Percentiles rank a stretch among this genome's conserved stretches.
Conservation (phyloP, 2,797 vertebrate genomes). For the Prunella strophiata region DNA sequence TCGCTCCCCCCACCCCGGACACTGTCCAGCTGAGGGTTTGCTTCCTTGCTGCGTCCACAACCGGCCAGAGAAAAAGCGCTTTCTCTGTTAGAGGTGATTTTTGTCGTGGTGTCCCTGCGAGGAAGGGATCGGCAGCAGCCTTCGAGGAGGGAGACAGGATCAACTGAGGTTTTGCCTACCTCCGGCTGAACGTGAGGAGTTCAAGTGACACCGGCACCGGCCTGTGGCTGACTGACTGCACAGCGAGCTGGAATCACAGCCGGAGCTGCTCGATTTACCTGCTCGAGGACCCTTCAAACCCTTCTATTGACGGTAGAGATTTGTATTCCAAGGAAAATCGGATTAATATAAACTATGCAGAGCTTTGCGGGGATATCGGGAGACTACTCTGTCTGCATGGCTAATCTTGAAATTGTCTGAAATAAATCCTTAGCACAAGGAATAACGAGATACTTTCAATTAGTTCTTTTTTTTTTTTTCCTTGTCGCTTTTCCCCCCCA, state of each 20-base stretch:
- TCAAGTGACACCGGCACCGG: conserved; percentile 34
- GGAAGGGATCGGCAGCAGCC: neutral
- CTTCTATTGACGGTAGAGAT: conserved; percentile 32
- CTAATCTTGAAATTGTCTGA: conserved; percentile 62
- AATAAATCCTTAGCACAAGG: conserved; percentile 44
- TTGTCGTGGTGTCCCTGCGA: neutral
- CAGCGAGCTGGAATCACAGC: conserved; percentile 33
- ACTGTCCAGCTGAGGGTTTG: neutral
- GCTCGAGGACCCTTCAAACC: conserved; percentile 48
- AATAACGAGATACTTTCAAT: conserved; percentile 24
- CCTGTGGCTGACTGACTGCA: conserved; percentile 39
- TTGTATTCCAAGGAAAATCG: conserved; percentile 62
- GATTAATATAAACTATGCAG: conserved; percentile 68
- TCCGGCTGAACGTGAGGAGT: conserved; percentile 45
- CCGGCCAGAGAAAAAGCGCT: neutral
- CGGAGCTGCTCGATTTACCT: conserved; percentile 59
- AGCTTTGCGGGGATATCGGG: conserved; percentile 58
- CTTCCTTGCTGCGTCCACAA: neutral
- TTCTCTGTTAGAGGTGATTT: neutral
- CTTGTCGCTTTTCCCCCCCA: neutral
- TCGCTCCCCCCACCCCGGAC: neutral
- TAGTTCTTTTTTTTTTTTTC: neutral
- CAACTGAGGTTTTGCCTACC: conserved; percentile 40
- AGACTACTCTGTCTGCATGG: conserved; percentile 65
- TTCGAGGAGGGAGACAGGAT: conserved; percentile 18